These are phyloP conservation scores for Drosophila subquinaria DNA, from an alignment of 2,888 invertebrate genomes.

Conservation along the genomic window DNA sequence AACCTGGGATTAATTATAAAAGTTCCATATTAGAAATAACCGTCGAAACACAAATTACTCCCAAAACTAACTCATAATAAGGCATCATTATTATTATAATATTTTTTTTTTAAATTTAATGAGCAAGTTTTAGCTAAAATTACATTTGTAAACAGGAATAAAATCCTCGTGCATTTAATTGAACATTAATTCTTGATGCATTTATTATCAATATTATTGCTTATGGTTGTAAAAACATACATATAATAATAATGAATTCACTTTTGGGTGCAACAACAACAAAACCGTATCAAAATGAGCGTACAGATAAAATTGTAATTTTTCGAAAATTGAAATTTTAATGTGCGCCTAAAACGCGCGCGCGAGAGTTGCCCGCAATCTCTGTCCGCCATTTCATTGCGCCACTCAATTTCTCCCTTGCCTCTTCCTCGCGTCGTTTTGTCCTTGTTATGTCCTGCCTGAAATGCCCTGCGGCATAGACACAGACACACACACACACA, in stretches of 20 bases:
- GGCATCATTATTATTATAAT: no score
- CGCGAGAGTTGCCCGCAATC: slow-evolving; percentile 40
- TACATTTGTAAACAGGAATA: background rate
- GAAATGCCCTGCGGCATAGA: slow-evolving; percentile 30
- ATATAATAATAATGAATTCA: background rate
- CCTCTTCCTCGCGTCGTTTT: slow-evolving; percentile 12
- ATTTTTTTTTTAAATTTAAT: no score
- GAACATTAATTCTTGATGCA: background rate
- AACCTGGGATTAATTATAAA: no score
- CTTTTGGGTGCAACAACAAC: background rate
- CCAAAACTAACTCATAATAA: no score
- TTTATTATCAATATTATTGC: background rate
- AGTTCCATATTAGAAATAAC: no score
- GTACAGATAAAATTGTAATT: slow-evolving; percentile 67
- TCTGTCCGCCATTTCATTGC: slow-evolving; percentile 14
- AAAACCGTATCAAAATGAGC: background rate
- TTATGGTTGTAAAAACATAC: background rate
- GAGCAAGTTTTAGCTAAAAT: no score
- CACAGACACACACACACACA: slow-evolving; percentile 3
- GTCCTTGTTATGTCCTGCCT: slow-evolving; percentile 34
- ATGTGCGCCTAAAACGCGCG: slow-evolving; percentile 52
- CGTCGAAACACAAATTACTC: no score
- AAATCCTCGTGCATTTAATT: no score
- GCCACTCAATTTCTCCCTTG: background rate
- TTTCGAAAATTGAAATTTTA: slow-evolving; percentile 72